Percentiles rank a stretch among this genome's conserved stretches.
phyloP scores from a whole-genome alignment of 2,113 vertebrate genomes.

The Leuciscus idus region DNA sequence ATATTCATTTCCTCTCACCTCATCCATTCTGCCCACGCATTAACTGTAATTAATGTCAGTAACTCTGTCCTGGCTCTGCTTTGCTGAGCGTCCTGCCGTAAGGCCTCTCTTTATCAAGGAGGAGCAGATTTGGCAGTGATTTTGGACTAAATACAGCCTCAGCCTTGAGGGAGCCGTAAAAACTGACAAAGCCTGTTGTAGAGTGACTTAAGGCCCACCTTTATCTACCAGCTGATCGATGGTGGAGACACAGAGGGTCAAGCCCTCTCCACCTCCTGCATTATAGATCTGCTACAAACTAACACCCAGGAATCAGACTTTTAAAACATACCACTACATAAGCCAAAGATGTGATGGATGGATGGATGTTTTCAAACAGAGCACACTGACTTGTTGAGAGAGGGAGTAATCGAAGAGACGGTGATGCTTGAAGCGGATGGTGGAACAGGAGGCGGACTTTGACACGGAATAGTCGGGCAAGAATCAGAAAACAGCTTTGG shows the following conservation, averaged over 20 bases:
- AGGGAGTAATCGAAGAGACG: background rate
- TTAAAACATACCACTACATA: background rate
- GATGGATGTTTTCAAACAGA: conserved; percentile 32
- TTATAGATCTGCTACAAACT: conserved; percentile 22
- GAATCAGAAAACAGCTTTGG: background rate
- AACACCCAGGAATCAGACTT: conserved; percentile 1
- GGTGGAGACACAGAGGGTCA: conserved; percentile 54
- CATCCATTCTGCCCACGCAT: conserved; percentile 36
- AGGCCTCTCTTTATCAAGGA: conserved; percentile 53
- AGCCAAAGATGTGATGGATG: conserved; percentile 18
- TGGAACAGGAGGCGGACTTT: conserved; percentile 14
- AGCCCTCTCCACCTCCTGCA: conserved; percentile 43
- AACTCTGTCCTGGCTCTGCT: conserved; percentile 3
- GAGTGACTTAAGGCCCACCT: conserved; percentile 57
- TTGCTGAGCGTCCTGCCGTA: conserved; percentile 14
- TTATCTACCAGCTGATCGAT: conserved; percentile 60
- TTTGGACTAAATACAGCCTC: conserved; percentile 48
- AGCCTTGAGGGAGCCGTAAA: conserved; percentile 42
- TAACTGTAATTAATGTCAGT: conserved; percentile 51
- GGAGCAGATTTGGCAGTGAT: conserved; percentile 60
- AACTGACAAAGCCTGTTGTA: conserved; percentile 56
- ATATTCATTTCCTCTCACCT: conserved; percentile 40
- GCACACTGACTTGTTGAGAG: background rate
- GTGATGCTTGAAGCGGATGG: background rate
- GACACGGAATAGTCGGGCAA: background rate